These are phyloP conservation scores for Zophobas atratus DNA, from an alignment of 1,140 invertebrate genomes.

Conservation along the genomic window DNA sequence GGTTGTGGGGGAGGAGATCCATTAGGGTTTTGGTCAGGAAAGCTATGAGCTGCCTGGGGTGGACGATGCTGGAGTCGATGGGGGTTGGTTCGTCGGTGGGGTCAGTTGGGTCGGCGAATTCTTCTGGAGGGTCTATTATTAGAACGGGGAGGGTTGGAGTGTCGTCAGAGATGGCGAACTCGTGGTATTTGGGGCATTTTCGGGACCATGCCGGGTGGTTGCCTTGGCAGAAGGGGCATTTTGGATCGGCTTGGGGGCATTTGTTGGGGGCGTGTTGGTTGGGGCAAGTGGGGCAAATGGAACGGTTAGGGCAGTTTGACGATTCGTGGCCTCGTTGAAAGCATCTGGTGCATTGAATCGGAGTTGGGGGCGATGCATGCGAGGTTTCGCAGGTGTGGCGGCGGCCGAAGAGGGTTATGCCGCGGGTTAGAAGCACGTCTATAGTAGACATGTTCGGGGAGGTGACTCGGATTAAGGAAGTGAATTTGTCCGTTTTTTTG, in stretches of 20 bases:
- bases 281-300: neutral
- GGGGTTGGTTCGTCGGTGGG: neutral
- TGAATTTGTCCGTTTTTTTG: neutral
- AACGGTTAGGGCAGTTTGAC: neutral
- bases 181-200: neutral
- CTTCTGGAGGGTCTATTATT: conserved; percentile 5
- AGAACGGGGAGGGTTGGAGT: neutral
- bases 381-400: neutral
- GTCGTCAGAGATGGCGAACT: neutral
- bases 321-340: neutral
- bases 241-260: neutral
- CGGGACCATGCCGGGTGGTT: conserved; percentile 10
- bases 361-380: neutral
- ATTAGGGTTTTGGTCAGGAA: conserved; percentile 4
- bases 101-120: conserved; percentile 7
- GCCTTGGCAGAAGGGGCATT: neutral
- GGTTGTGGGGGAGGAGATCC: conserved; percentile 4
- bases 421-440: neutral
- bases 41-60: neutral
- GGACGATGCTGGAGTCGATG: neutral
- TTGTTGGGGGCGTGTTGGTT: neutral
- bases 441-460: neutral
- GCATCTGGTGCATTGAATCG: neutral
- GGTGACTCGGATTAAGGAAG: neutral
- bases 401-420: too few species aligned